phyloP scores from a whole-genome alignment of 2,888 invertebrate genomes.

The Spilarctia lutea region DNA sequence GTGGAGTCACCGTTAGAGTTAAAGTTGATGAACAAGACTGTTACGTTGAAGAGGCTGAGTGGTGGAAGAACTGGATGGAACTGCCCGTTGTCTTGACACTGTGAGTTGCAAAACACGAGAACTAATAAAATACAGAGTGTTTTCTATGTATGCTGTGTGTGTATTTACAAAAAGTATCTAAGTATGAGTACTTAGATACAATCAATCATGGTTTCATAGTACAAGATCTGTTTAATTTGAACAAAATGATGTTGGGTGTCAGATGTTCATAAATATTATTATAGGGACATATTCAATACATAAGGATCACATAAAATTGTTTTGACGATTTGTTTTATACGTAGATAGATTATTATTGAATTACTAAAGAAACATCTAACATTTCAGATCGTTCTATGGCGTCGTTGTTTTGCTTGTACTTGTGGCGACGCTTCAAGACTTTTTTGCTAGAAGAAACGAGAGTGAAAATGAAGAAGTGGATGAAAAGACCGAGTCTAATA shows the following conservation, averaged over 20 bases:
- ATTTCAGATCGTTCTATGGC: constrained; percentile 75
- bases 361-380: not conserved
- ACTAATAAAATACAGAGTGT: not conserved
- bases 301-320: not conserved
- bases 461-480: constrained; percentile 55
- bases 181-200: too few species aligned
- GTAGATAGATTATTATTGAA: too few species aligned
- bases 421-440: constrained; percentile 81
- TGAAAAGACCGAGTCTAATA: constrained; percentile 52
- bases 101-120: constrained; percentile 61
- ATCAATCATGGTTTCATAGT: too few species aligned
- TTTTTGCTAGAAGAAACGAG: constrained; percentile 62
- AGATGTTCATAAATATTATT: too few species aligned
- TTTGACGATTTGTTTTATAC: too few species aligned
- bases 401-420: constrained; percentile 74
- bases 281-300: too few species aligned
- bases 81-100: constrained; percentile 75
- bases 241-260: too few species aligned
- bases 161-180: too few species aligned
- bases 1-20: constrained; percentile 86
- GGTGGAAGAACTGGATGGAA: constrained; percentile 76
- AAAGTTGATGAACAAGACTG: constrained; percentile 89
- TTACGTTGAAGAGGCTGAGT: constrained; percentile 78
- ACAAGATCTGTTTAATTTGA: too few species aligned
- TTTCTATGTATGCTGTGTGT: too few species aligned